Evolutionary conservation across 2,888 invertebrate genomes (phyloP), one percentile per base, ranked within the genome.

Genomic region (Xanthorhoe spadicearia): DNA sequence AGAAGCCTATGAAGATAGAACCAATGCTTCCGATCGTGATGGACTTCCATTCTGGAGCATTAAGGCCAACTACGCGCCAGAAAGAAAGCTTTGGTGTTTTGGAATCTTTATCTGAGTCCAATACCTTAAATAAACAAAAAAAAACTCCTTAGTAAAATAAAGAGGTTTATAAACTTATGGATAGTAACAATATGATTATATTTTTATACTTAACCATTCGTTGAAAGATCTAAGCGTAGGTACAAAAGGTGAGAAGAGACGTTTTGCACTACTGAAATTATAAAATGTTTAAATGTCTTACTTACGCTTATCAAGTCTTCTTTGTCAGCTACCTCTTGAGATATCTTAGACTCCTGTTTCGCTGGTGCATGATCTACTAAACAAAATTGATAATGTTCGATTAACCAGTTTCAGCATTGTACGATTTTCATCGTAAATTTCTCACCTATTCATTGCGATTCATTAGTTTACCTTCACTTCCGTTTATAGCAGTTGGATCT

Each of bases 1-100:
- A 94, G 74, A 93, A 94, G 5, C 96, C 96, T 86, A 95, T 94
- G 9, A 95, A 77, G 6, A 94, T 74, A 0, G 96, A 94, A 18
- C 94, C 90, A 1, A 95, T 5, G 56, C 94, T 92, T 0, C 95
- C 96, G 1, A 94, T 62, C 0, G 89, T 51, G 51, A 96, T 92
- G 48, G 93, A 94, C 18, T 90, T 87, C 95, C 95, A 95, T 84
- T 96, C 96, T 0, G 94, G 94, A 13, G 89, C 79, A 77, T 95
- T 96, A 71, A 95, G 87, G 61, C 86, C 86, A 64, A 95, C 76
- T 15, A 95, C 88, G 13, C 87, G 86, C 72, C 82, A 75, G 63
- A 94, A 82, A 0, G 94, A 88, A 0, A 91, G 56, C 6, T 70
- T 71, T 0, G 72, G 73, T 5, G 61, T 51, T 38, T 77, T 65